Base-by-base conservation (phyloP, 2,113 vertebrate species). In the Haemorhous mexicanus region DNA sequence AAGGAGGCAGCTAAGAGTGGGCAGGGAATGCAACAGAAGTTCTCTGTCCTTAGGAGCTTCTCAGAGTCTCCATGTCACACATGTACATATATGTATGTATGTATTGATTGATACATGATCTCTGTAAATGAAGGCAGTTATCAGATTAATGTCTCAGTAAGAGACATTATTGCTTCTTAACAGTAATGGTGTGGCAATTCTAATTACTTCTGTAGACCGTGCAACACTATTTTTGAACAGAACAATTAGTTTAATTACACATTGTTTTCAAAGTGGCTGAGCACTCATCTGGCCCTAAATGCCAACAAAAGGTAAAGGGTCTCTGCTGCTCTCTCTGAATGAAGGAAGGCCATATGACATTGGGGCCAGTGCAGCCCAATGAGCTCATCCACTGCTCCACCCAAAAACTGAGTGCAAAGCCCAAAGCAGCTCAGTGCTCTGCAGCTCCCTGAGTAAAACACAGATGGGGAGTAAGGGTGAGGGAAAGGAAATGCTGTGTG, bases 361-460 rank as follows among this genome's bases (percentile, higher is more conserved):
- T 1, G 43, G 23, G 39, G 13, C 52, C 26, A 43, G 55, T 2
- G 22, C n/a, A 67, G 82, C 32, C 59, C 17, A 19, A 1, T 95
- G 84, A 96, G 41, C 75, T 97, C 95, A 95, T 84, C 72, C 13
- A 16, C 39, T 46, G 52, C 85, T 81, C 96, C 95, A 90, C 78
- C 95, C 87, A 74, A 94, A 93, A 86, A 70, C 75, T 55, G 59
- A 2, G 88, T 90, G 68, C 21, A 53, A 84, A 92, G 22, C 22
- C 72, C 5, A 0, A 89, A 77, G 39, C 63, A 49, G 46, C 55
- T 75, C 9, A 0, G 41, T 88, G 35, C 43, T 84, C 74, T 55
- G 1, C 9, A 72, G 55, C 16, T 78, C 16, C 37, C 43, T 33
- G 67, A 1, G 1, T 8, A 37, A 77, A 94, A 55, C 23, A 22